A percentile compares a stretch with the other conserved stretches of the same genome.
These are phyloP conservation scores for Chrysolophus pictus DNA, from an alignment of 2,797 vertebrate genomes.

Conservation along the genomic window DNA sequence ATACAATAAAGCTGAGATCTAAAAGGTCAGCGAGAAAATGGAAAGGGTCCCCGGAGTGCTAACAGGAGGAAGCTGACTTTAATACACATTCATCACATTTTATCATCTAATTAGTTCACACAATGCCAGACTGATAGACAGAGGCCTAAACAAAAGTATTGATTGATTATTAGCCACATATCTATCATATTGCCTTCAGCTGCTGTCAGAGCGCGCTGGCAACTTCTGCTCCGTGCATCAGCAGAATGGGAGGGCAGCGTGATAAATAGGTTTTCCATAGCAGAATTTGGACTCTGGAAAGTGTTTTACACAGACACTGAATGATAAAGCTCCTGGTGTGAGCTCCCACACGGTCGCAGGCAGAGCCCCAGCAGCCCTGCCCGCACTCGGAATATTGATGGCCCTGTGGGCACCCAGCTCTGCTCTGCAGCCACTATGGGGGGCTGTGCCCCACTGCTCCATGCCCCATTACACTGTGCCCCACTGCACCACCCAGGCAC, in stretches of 20 bases:
- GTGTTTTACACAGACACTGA: conserved; percentile 50
- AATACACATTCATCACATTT: conserved; percentile 97
- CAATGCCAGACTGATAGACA: conserved; percentile 89
- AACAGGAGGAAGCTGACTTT: conserved; percentile 86
- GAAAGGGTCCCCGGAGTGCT: conserved; percentile 88
- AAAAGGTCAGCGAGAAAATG: conserved; percentile 93
- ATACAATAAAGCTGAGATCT: conserved; percentile 90
- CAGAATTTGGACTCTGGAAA: conserved; percentile 68
- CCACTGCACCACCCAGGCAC: neutral
- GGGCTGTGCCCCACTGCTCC: neutral
- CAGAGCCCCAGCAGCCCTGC: conserved; percentile 40
- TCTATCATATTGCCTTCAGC: conserved; percentile 88
- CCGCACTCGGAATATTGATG: conserved; percentile 57
- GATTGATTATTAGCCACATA: conserved; percentile 91
- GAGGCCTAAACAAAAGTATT: conserved; percentile 85
- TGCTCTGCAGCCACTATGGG: neutral
- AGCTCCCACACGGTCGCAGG: conserved; percentile 19
- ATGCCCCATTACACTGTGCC: no score
- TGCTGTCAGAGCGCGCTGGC: conserved; percentile 71
- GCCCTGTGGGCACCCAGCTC: neutral
- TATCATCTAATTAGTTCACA: conserved; percentile 96
- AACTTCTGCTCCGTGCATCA: conserved; percentile 73
- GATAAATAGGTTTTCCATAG: conserved; percentile 79
- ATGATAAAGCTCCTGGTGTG: conserved; percentile 45
- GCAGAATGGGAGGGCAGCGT: conserved; percentile 58